phyloP scores from a whole-genome alignment of 2,888 invertebrate genomes.

The Aromia moschata region DNA sequence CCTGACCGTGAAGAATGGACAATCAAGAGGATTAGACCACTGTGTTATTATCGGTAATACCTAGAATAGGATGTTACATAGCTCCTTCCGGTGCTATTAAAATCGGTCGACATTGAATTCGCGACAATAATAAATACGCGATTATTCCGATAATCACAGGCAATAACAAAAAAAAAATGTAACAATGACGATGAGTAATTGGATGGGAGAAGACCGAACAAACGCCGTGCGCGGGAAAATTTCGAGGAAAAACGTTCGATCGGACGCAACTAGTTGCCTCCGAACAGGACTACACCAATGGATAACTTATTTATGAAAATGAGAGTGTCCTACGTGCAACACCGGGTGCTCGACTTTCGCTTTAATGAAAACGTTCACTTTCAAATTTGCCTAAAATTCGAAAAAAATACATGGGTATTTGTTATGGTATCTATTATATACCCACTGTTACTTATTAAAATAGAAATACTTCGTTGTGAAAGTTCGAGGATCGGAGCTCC shows the following conservation, averaged over 20 bases:
- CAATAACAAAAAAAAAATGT: slow-evolving; percentile 4
- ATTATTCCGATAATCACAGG: slow-evolving; percentile 12
- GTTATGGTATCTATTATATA: too few relatives aligned
- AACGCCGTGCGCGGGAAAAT: neutral
- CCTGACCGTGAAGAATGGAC: slow-evolving; percentile 52
- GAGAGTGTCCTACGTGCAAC: neutral
- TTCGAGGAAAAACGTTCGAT: neutral
- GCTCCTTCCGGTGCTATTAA: slow-evolving; percentile 49
- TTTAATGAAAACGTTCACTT: neutral
- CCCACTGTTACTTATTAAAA: neutral
- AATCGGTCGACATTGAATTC: slow-evolving; percentile 47
- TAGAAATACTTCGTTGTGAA: neutral
- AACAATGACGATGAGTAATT: slow-evolving; percentile 8
- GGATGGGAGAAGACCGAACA: neutral
- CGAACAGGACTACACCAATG: neutral
- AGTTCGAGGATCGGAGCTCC: neutral
- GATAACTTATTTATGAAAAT: neutral
- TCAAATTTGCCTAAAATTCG: neutral
- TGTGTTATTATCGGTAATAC: slow-evolving; percentile 42
- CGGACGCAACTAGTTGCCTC: neutral
- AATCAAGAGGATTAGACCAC: slow-evolving; percentile 47
- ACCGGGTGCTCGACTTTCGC: neutral
- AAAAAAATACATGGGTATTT: neutral
- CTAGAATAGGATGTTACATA: slow-evolving; percentile 41
- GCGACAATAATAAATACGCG: slow-evolving; percentile 29